phyloP scores from a whole-genome alignment of 2,113 vertebrate genomes.

The Suncus etruscus region DNA sequence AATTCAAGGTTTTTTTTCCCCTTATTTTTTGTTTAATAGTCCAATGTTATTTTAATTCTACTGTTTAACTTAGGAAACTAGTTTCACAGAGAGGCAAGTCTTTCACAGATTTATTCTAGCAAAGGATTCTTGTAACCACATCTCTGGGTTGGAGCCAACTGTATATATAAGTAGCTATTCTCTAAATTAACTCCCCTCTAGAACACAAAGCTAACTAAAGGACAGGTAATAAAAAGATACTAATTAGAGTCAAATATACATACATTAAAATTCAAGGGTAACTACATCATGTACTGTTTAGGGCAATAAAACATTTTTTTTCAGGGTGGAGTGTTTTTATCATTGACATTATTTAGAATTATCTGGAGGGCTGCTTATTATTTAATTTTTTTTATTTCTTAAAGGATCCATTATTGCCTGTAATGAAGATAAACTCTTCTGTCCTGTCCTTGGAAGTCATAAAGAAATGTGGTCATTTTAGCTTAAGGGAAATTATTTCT shows the following conservation, averaged over 20 bases:
- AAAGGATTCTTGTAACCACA: not conserved
- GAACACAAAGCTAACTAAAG: not conserved
- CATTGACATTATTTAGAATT: not conserved
- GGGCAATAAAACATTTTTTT: not conserved
- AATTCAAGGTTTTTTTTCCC: not conserved
- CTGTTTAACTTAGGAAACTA: not conserved
- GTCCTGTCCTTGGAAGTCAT: not conserved
- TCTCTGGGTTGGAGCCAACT: not conserved
- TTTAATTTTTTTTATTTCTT: constrained; percentile 46
- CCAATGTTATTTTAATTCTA: not conserved
- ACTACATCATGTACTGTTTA: not conserved
- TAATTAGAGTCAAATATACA: not conserved
- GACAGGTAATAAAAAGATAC: not conserved
- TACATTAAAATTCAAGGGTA: not conserved
- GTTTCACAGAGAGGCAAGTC: not conserved
- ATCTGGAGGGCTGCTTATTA: not conserved
- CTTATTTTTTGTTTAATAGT: not conserved
- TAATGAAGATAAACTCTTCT: not conserved
- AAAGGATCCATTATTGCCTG: not conserved
- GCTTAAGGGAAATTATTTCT: not conserved
- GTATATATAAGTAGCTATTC: not conserved
- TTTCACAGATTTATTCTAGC: not conserved
- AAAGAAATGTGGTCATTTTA: constrained; percentile 22
- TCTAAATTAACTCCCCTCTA: not conserved
- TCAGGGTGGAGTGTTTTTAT: not conserved